These are phyloP conservation scores for Gnatocerus cornutus DNA, from an alignment of 2,888 invertebrate species.

Conservation along the genomic window DNA sequence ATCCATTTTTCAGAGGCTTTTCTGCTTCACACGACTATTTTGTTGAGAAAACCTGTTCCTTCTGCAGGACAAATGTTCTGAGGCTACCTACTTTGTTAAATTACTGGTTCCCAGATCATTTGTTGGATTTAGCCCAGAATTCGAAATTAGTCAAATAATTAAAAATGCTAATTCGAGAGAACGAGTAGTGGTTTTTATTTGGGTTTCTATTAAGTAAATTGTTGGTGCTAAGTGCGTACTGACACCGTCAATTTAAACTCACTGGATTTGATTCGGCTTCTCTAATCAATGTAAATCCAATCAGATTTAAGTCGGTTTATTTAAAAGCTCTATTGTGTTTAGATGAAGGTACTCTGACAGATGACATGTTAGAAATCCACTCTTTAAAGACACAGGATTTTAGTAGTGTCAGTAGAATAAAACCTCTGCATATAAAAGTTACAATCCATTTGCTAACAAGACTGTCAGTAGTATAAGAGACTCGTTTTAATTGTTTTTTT, in stretches of 20 bases:
- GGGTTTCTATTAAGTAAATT: background rate
- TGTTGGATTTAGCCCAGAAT: background rate
- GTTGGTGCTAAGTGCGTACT: background rate
- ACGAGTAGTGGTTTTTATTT: background rate
- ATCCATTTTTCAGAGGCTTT: constrained; percentile 48
- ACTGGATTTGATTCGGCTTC: constrained; percentile 46
- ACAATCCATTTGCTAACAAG: too few relatives aligned
- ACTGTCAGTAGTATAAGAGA: too few relatives aligned
- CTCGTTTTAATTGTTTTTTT: too few relatives aligned
- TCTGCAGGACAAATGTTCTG: constrained; percentile 34
- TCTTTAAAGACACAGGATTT: background rate
- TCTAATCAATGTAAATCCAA: constrained; percentile 56
- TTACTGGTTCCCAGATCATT: background rate
- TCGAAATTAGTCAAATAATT: background rate
- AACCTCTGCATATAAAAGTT: too few relatives aligned
- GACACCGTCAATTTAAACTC: background rate
- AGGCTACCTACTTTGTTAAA: constrained; percentile 23
- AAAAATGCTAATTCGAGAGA: too few relatives aligned
- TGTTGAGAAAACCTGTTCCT: constrained; percentile 39
- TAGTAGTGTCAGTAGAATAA: background rate
- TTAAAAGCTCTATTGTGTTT: constrained; percentile 54
- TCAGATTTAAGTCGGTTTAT: constrained; percentile 53
- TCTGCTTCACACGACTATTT: constrained; percentile 35
- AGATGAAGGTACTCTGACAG: constrained; percentile 48
- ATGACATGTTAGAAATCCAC: constrained; percentile 44